Percentiles rank a stretch among this genome's conserved stretches.
These are phyloP conservation scores for Drosophila mercatorum DNA, from an alignment of 2,888 invertebrate species.

Conservation along the genomic window DNA sequence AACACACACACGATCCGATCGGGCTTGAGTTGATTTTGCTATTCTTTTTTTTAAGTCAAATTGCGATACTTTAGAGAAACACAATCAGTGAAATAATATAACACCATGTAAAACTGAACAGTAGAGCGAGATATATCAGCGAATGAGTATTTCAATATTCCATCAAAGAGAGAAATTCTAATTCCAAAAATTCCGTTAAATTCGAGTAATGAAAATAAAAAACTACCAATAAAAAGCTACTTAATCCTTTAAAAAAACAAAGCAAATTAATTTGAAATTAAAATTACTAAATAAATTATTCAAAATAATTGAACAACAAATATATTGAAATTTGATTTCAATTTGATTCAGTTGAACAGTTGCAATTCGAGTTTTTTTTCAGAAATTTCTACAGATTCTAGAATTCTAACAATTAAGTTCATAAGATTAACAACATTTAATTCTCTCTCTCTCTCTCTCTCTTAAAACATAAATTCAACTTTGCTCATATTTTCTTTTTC, in stretches of 20 bases:
- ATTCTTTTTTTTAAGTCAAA: slow-evolving; percentile 26
- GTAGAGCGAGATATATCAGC: slow-evolving; percentile 35
- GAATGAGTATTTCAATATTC: slow-evolving; percentile 14
- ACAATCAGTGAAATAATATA: slow-evolving; percentile 60
- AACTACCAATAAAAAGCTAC: slow-evolving; percentile 67
- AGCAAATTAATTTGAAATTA: slow-evolving; percentile 26
- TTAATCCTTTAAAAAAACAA: slow-evolving; percentile 46
- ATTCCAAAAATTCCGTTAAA: slow-evolving; percentile 24
- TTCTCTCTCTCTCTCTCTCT: not conserved
- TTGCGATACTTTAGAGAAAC: slow-evolving; percentile 45
- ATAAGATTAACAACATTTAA: slow-evolving; percentile 2
- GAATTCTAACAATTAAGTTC: slow-evolving; percentile 1
- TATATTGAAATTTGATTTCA: not conserved
- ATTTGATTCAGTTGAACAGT: not conserved
- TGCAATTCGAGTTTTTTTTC: slow-evolving; percentile 19
- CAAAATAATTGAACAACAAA: slow-evolving; percentile 3
- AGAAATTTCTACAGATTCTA: slow-evolving; percentile 1
- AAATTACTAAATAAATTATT: slow-evolving; percentile 16
- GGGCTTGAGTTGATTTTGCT: slow-evolving; percentile 22
- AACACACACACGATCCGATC: slow-evolving; percentile 7
- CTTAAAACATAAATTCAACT: slow-evolving; percentile 20
- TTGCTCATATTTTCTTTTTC: slow-evolving; percentile 27
- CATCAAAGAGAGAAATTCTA: slow-evolving; percentile 38
- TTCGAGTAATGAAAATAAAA: slow-evolving; percentile 29
- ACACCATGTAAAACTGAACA: slow-evolving; percentile 24